phyloP scores from a whole-genome alignment of 2,888 invertebrate species.

The Caprella mutica region DNA sequence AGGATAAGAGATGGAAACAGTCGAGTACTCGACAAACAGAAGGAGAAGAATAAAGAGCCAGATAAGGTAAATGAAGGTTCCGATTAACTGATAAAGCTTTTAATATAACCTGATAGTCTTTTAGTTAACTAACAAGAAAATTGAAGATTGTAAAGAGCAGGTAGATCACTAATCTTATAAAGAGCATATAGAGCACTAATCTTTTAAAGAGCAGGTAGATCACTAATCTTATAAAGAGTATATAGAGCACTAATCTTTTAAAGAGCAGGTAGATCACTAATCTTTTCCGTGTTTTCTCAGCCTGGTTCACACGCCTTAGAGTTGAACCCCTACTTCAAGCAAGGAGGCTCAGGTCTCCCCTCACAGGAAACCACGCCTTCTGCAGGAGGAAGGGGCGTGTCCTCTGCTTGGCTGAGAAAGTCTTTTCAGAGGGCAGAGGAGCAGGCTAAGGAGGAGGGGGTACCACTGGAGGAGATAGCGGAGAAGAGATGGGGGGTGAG shows the following conservation, averaged over 20 bases:
- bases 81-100: too few relatives aligned
- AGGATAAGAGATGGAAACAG: slow-evolving; percentile 21
- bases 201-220: too few relatives aligned
- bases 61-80: not conserved
- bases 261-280: too few relatives aligned
- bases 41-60: slow-evolving; percentile 12
- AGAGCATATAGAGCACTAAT: too few relatives aligned
- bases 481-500: slow-evolving; percentile 48
- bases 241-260: too few relatives aligned
- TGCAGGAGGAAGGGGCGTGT: not conserved
- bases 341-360: slow-evolving; percentile 76
- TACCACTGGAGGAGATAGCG: slow-evolving; percentile 48
- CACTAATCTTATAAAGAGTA: too few relatives aligned
- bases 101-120: too few relatives aligned
- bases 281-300: too few relatives aligned
- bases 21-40: slow-evolving; percentile 20
- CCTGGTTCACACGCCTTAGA: slow-evolving; percentile 63
- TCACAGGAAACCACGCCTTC: slow-evolving; percentile 4
- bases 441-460: slow-evolving; percentile 47
- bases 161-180: too few relatives aligned
- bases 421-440: slow-evolving; percentile 48
- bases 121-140: too few relatives aligned
- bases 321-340: slow-evolving; percentile 85
- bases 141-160: too few relatives aligned
- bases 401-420: slow-evolving; percentile 45